Base-by-base conservation (phyloP, 2,888 invertebrate species). In the Orthonychiurus folsomi region DNA sequence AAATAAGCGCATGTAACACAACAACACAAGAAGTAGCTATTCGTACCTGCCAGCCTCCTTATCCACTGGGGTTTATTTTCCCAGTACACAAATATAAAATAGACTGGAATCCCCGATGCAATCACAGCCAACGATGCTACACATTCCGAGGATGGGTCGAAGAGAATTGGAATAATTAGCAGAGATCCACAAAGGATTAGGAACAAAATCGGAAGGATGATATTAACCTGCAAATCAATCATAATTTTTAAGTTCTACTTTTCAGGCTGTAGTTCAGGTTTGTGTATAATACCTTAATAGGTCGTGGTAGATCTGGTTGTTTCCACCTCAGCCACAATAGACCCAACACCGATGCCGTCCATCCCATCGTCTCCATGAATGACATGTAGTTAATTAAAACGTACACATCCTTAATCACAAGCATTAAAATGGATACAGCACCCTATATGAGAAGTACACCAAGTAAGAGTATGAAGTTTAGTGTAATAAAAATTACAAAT, bases 311-410 rank as follows among this genome's bases (percentile, higher is more conserved):
- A 70, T 89, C 79, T 0, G 94, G 92, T 65, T 82, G 81, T 67
- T 84, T 87, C 76, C 84, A 83, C 57, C 94, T 84, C 78, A 94
- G 80, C 86, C 88, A 92, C 21, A 95, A 79, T 55, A 94, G 80
- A 21, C 92, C 93, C 28, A 86, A 83, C 3, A 94, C 88, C 25
- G 93, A 93, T 67, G 88, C 81, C 50, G 88, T 83, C 25, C 88
- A 91, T 78, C 93, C 93, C 50, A 93, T 78, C 62, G 93, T 87
- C 79, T 95, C 94, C 62, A 92, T 92, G 74, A 91, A 92, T 63
- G 88, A 89, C 66, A 92, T 88, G 79, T 90, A 93, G 77, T 92
- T 91, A 75, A 94, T 92, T 64, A 95, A 82, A 9, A 85, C 84
- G 76, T 92, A 90, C 60, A 93, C 86, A 77, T 94, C 88, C 75